phyloP scores from a whole-genome alignment of 2,888 invertebrate genomes.

The Drosophila tripunctata region DNA sequence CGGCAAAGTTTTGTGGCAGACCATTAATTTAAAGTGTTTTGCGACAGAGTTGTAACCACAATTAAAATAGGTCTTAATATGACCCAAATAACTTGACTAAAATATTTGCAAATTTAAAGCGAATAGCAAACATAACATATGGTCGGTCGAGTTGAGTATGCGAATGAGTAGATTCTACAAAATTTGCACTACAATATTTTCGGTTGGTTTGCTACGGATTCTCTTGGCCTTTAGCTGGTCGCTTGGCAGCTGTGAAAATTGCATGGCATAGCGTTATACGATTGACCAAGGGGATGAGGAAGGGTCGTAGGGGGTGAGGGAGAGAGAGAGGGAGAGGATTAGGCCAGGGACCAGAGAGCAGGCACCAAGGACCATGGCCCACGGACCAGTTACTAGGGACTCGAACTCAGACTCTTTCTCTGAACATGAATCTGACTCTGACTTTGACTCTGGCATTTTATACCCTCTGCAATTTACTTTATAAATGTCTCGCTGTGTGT shows the following conservation, averaged over 20 bases:
- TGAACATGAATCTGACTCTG: background rate
- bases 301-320: too few relatives aligned
- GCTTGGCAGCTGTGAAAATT: conserved; percentile 19
- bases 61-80: conserved; percentile 10
- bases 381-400: background rate
- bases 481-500: conserved; percentile 14
- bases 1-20: background rate
- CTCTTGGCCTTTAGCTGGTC: conserved; percentile 7
- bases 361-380: background rate
- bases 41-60: background rate
- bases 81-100: conserved; percentile 22
- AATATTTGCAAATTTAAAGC: conserved; percentile 2
- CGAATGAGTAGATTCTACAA: conserved; percentile 18
- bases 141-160: background rate
- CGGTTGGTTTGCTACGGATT: background rate
- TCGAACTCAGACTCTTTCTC: background rate
- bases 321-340: too few relatives aligned
- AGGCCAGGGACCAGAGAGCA: background rate
- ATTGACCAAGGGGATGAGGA: too few relatives aligned
- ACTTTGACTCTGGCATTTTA: conserved; percentile 41
- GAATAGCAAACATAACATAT: conserved; percentile 4
- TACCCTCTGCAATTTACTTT: conserved; percentile 37
- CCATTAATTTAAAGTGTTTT: background rate
- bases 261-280: conserved; percentile 45
- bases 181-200: conserved; percentile 10